Evolutionary conservation across 92 coral and sea anemone species (phyloP), one percentile per base, ranked within the genome.

Genomic region (Umimayanthus chanpuru): DNA sequence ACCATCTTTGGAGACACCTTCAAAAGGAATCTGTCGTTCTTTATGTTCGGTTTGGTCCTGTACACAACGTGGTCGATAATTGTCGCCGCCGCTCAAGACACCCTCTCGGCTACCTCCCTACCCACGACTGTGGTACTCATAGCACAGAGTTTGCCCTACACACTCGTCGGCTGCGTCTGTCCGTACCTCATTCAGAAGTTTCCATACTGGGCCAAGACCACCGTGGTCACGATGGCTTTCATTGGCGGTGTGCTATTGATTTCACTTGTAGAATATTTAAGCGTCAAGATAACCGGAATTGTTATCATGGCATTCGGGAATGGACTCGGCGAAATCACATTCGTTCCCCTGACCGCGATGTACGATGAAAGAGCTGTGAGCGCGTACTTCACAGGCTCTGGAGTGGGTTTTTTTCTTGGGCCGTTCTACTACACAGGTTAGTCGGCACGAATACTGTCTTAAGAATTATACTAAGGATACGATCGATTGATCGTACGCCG

Each of bases 401-500:
- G 97, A 6, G 47, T 81, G 0, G 97, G 95, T 0, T 94, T 87
- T 86, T 82, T 91, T 20, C 55, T 85, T 23, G 94, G 94, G 41
- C 95, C 97, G 15, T 73, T 93, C 10, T 94, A 93, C 76, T 94
- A 94, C 73, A 77, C 97, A 88, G 97, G 97, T 93, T 10, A 73
- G 95, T 32, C 2, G n/a, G 36, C 15, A 25, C 36, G 39, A 44
- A 65, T 26, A 11, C 11, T 43, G 12, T 53, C 38, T 70, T 66
- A 15, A n/a, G 1, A 71, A 25, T 30, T 14, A 44, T 9, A 26
- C 6, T 25, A 47, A 10, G 43, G 4, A 26, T 77, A 4, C 50
- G 50, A 47, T 47, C 50, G 50, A 11, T 47, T 47, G 50, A 47
- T 11, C 50, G 9, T 7, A 47, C 10, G 9, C 10, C 50, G 11